A percentile compares a stretch with the other conserved stretches of the same genome.
Conservation (phyloP, 2,113 vertebrate genomes). For the Copsychus sechellarum region DNA sequence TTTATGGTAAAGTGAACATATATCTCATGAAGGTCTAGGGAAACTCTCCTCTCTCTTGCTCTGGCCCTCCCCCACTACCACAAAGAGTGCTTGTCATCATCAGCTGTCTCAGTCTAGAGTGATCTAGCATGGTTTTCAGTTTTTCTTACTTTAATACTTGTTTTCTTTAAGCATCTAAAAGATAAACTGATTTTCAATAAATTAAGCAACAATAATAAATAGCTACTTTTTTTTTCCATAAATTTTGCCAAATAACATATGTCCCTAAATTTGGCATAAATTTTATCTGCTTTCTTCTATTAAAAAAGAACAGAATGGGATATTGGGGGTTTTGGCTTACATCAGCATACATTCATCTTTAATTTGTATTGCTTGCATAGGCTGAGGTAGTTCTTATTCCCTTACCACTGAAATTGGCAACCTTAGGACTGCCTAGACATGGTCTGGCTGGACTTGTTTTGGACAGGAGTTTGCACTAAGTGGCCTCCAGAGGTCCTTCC, state of each 20-base stretch:
- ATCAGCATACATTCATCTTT: neutral
- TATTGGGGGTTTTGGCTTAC: neutral
- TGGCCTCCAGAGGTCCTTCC: neutral
- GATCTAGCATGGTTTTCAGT: neutral
- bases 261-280: neutral
- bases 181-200: neutral
- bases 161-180: neutral
- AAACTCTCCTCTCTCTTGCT: neutral
- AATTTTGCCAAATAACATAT: neutral
- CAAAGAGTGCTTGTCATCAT: neutral
- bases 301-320: neutral
- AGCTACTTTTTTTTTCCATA: neutral
- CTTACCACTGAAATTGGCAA: neutral
- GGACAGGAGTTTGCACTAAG: neutral
- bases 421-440: neutral
- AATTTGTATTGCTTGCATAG: neutral
- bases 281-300: neutral
- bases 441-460: neutral
- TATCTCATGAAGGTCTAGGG: neutral
- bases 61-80: rapidly evolving
- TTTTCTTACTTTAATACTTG: neutral
- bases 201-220: neutral
- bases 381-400: neutral
- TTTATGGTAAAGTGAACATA: neutral
- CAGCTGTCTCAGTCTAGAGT: neutral